These are phyloP conservation scores for Elegia similella DNA, from an alignment of 2,888 invertebrate species.

Conservation along the genomic window DNA sequence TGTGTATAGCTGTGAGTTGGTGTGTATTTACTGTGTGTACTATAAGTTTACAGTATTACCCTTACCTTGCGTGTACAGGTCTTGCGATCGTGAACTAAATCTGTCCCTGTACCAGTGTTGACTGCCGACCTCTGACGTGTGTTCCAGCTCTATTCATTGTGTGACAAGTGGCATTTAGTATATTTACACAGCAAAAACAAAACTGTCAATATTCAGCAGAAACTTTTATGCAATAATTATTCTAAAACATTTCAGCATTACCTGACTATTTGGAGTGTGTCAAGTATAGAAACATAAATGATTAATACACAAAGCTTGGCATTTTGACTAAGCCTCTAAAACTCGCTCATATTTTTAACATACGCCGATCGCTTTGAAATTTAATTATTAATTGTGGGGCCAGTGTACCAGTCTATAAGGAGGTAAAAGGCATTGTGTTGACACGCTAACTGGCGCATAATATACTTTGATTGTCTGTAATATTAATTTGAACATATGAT, in stretches of 20 bases:
- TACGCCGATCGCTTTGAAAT: background rate
- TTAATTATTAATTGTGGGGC: background rate
- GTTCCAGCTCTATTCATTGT: conserved; percentile 78
- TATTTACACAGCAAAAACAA: conserved; percentile 78
- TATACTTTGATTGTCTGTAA: too few relatives aligned
- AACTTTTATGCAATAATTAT: conserved; percentile 31
- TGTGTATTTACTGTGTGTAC: background rate
- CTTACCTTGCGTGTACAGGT: conserved; percentile 81
- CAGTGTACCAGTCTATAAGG: too few relatives aligned
- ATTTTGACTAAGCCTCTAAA: too few relatives aligned
- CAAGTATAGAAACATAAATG: too few relatives aligned
- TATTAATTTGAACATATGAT: too few relatives aligned
- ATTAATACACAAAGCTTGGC: too few relatives aligned
- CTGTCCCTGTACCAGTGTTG: conserved; percentile 85
- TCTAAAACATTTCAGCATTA: too few relatives aligned
- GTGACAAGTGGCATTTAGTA: conserved; percentile 77
- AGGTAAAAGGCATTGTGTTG: too few relatives aligned
- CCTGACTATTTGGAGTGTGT: too few relatives aligned
- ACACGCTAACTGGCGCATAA: too few relatives aligned
- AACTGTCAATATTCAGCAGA: conserved; percentile 54
- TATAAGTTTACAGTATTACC: conserved; percentile 30
- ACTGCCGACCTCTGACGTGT: conserved; percentile 79
- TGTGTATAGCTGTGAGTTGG: conserved; percentile 4
- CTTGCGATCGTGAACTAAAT: conserved; percentile 83
- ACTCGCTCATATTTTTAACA: too few relatives aligned